Evolutionary conservation across 2,113 vertebrate species (phyloP).

Genomic region (Grammomys dolichurus): DNA sequence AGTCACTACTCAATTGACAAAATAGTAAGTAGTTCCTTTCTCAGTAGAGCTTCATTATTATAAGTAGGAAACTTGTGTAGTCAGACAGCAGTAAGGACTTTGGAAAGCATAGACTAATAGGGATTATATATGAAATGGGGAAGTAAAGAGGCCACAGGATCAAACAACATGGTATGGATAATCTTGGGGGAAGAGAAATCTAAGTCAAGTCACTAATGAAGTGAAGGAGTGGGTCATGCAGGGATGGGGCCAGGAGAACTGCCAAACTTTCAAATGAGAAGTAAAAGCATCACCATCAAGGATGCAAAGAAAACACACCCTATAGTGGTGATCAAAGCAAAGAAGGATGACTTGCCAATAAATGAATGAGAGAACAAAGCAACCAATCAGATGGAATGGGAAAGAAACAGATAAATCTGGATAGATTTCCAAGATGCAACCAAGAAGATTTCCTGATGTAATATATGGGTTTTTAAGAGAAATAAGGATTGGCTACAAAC

Average conservation of each 20-base stretch:
- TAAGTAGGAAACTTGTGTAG: neutral
- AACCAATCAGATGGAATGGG: neutral
- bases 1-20: neutral
- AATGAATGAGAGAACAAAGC: neutral
- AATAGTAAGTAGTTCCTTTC: neutral
- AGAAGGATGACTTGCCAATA: neutral
- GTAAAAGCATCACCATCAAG: neutral
- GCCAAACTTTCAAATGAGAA: neutral
- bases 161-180: neutral
- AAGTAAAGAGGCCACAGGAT: neutral
- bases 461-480: neutral
- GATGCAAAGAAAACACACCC: neutral
- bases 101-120: neutral
- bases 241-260: too few relatives aligned
- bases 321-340: neutral
- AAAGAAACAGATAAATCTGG: neutral
- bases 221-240: neutral
- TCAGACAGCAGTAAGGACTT: neutral
- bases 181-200: neutral
- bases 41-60: neutral
- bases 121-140: too few relatives aligned
- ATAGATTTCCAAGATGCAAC: neutral
- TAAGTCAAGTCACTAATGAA: neutral
- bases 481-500: neutral
- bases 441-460: neutral